Evolutionary conservation across 2,888 invertebrate genomes (phyloP), one percentile per base, ranked within the genome.

Genomic region (Abscondita cerata): DNA sequence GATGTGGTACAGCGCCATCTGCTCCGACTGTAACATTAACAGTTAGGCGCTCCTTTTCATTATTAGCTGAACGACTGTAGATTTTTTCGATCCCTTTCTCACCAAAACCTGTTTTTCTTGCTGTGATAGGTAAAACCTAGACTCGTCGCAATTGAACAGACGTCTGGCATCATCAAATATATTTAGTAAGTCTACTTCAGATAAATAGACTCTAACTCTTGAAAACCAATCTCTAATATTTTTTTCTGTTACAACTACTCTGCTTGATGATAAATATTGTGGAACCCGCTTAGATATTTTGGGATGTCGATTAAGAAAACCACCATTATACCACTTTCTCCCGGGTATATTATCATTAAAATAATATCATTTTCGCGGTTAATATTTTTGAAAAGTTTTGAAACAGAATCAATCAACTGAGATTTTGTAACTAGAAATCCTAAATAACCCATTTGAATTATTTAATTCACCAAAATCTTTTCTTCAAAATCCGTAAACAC

Each of bases 121-220:
- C 8, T 78, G 76, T 25, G 65, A 62, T 40, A 78, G 66, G 58
- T 69, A 77, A 60, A 80, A 78, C 1, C 70, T 75, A 12, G 73
- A 70, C 59, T 79, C 77, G 64, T 79, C 79, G 11, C 66, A 69
- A 64, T 77, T 76, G 41, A 73, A 77, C 38, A 76, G 66, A 38
- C 74, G 54, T 1, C 52, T 51, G 15, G 72, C 68, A 61, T 75
- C 66, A 8, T 63, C 19, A 31, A 73, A 59, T 48, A 73, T 67
- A 19, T 71, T 65, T 20, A 62, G 47, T 20, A 71, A 34, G 19
- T 65, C 56, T 41, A 68, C 64, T 20, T 62, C 56, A 18, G 65
- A 51, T 36, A 76, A 61, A 64, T 75, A 74, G 0, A 19, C 52
- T 48, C 66, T 46, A 3, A 73, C 67, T 53, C 61, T 61, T 33